Percentiles rank a stretch among this genome's conserved stretches.
Evolutionary conservation across 2,113 vertebrate genomes (phyloP).

Genomic region (Carollia perspicillata): DNA sequence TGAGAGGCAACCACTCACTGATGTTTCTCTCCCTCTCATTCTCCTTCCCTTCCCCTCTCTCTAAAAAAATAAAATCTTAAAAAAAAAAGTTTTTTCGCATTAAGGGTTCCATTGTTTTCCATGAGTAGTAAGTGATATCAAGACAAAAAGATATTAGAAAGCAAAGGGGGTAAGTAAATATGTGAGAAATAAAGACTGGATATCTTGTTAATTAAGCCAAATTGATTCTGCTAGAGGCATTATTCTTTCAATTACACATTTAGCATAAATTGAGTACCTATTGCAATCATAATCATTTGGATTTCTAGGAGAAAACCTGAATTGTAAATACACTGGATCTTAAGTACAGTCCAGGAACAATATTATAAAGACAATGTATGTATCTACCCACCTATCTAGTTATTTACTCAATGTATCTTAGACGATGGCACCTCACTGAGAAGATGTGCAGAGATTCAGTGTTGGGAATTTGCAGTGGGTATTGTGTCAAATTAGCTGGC

Average conservation of each 20-base stretch:
- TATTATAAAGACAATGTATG: background rate
- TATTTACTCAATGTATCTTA: constrained; percentile 20
- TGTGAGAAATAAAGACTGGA: background rate
- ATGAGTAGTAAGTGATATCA: background rate
- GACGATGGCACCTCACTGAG: background rate
- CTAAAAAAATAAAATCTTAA: too few species aligned
- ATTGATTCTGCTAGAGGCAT: background rate
- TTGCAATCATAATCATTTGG: background rate
- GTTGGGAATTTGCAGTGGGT: background rate
- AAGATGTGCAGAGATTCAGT: background rate
- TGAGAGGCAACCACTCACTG: too few species aligned
- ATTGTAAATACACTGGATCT: background rate
- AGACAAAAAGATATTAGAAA: background rate
- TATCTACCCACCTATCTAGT: background rate
- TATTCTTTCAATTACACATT: background rate
- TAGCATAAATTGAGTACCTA: background rate
- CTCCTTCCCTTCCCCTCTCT: too few species aligned
- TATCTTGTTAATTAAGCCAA: background rate
- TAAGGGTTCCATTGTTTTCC: background rate
- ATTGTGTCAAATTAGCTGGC: background rate
- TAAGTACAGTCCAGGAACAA: background rate
- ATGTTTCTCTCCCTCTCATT: too few species aligned
- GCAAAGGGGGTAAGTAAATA: background rate
- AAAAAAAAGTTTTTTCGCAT: background rate
- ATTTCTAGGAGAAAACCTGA: background rate